These are phyloP conservation scores for Gila robusta DNA, from an alignment of 2,797 vertebrate genomes.

Conservation along the genomic window DNA sequence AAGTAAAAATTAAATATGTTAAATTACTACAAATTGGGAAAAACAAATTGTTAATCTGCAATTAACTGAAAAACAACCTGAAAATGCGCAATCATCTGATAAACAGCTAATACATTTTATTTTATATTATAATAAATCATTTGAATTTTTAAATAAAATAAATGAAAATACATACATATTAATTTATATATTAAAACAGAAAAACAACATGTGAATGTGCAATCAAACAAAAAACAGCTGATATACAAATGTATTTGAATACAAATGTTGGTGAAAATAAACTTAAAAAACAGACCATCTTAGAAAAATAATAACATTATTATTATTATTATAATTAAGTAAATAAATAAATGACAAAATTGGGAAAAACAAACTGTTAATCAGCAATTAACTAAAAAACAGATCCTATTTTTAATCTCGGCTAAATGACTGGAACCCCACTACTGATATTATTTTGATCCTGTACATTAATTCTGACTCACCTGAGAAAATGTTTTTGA, in stretches of 20 bases:
- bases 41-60: not conserved
- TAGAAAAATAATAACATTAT: not conserved
- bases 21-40: not conserved
- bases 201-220: not conserved
- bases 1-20: not conserved
- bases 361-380: not conserved
- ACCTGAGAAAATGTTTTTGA: constrained; percentile 96
- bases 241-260: too few species aligned
- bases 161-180: not conserved
- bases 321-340: too few species aligned
- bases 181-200: not conserved
- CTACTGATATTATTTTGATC: not conserved
- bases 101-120: not conserved
- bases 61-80: not conserved
- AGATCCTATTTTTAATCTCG: not conserved
- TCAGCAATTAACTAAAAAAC: not conserved
- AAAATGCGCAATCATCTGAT: not conserved
- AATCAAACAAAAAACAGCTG: not conserved
- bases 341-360: too few species aligned
- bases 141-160: not conserved
- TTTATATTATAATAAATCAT: not conserved
- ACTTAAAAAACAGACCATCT: not conserved
- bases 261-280: not conserved
- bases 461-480: not conserved
- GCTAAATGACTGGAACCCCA: not conserved